Conservation (phyloP, 2,113 vertebrate species). For the Tupaia tana region DNA sequence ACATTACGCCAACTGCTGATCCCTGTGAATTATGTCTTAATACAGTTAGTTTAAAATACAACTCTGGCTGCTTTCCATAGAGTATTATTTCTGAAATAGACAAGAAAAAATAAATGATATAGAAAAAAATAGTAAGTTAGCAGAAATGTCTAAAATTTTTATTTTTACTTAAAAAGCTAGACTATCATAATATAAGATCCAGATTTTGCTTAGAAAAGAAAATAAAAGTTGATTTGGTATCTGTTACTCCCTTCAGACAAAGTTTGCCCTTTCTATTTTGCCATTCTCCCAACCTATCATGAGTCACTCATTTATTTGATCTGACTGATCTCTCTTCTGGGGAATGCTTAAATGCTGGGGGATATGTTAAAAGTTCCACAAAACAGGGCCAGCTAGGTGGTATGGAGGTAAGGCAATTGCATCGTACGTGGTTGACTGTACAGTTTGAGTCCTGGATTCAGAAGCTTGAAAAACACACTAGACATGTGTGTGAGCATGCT, state of each 20-base stretch:
- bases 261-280: not conserved
- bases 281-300: not conserved
- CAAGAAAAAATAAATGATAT: not conserved
- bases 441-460: no score
- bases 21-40: not conserved
- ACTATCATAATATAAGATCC: not conserved
- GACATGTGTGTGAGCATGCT: no score
- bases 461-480: no score
- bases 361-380: not conserved
- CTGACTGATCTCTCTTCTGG: not conserved
- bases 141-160: not conserved
- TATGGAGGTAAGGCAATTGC: no score
- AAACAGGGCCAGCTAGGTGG: not conserved
- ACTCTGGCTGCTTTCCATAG: not conserved
- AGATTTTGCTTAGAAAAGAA: not conserved
- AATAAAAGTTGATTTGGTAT: not conserved
- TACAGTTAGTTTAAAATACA: not conserved
- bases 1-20: no score
- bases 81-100: constrained; percentile 10
- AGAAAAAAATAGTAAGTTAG: not conserved
- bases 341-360: not conserved
- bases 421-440: no score
- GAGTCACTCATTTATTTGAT: not conserved
- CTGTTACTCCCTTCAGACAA: not conserved
- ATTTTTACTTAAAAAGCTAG: constrained; percentile 31